Percentiles rank a stretch among this genome's conserved stretches.
Evolutionary conservation across 2,113 vertebrate species (phyloP).

Genomic region (Gallinago undulata): DNA sequence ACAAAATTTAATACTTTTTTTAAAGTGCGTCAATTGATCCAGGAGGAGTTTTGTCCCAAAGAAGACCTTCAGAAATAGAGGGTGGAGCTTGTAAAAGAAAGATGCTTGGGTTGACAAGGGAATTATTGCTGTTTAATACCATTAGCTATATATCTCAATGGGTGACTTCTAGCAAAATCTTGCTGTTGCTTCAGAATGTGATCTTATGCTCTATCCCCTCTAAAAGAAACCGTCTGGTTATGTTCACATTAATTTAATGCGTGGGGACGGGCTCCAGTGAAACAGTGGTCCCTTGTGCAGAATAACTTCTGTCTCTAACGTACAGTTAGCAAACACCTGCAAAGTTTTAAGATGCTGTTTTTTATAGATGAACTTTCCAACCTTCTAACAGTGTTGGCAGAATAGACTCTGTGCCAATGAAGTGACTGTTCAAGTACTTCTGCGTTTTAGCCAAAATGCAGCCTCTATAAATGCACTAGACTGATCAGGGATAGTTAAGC

Average conservation of each 20-base stretch:
- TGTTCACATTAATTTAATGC: not conserved
- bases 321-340: not conserved
- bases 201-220: accelerated
- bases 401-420: not conserved
- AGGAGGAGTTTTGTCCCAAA: not conserved
- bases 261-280: not conserved
- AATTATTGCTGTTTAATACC: not conserved
- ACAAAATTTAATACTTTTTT: not conserved
- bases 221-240: not conserved
- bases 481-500: not conserved
- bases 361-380: not conserved
- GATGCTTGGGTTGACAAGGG: not conserved
- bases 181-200: not conserved
- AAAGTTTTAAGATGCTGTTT: not conserved
- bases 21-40: not conserved
- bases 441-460: not conserved
- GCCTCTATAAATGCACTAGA: not conserved
- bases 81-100: not conserved
- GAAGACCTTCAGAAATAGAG: not conserved
- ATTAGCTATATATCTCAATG: not conserved
- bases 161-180: not conserved
- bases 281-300: not conserved
- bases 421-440: not conserved
- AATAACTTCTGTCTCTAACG: not conserved
- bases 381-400: not conserved